phyloP scores from a whole-genome alignment of 2,888 invertebrate genomes.

The Cheilosia soror region DNA sequence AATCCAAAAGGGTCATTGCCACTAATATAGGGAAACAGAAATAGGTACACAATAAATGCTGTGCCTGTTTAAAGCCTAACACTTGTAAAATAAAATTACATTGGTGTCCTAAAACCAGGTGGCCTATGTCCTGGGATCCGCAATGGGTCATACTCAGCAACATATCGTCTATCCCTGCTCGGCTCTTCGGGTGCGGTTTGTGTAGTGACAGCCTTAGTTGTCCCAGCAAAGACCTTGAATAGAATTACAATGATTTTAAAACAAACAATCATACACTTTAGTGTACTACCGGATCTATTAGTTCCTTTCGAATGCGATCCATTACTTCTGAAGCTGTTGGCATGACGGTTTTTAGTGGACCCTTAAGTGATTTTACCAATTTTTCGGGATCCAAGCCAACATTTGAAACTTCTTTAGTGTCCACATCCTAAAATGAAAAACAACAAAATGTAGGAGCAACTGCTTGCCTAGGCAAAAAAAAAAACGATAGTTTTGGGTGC shows the following conservation, averaged over 20 bases:
- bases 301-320: slow-evolving; percentile 86
- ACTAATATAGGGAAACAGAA: neutral
- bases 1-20: slow-evolving; percentile 80
- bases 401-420: slow-evolving; percentile 86
- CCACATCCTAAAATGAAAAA: slow-evolving; percentile 77
- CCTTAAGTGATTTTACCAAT: slow-evolving; percentile 85
- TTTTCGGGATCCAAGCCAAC: slow-evolving; percentile 86
- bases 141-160: slow-evolving; percentile 77
- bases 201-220: slow-evolving; percentile 80
- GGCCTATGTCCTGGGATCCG: slow-evolving; percentile 75
- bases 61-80: neutral
- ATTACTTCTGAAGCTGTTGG: slow-evolving; percentile 87
- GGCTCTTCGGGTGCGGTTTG: slow-evolving; percentile 78
- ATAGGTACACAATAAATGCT: neutral
- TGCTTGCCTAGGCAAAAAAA: too few relatives aligned
- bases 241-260: slow-evolving; percentile 5
- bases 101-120: slow-evolving; percentile 76
- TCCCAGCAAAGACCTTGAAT: slow-evolving; percentile 80
- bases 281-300: slow-evolving; percentile 87
- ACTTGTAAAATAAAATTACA: slow-evolving; percentile 66
- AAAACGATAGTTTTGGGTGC: too few relatives aligned
- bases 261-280: neutral
- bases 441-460: neutral
- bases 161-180: slow-evolving; percentile 37
- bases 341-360: slow-evolving; percentile 87